A percentile compares a stretch with the other conserved stretches of the same genome.
Conservation (phyloP, 2,113 vertebrate species). For the Vulpes ferrilata region DNA sequence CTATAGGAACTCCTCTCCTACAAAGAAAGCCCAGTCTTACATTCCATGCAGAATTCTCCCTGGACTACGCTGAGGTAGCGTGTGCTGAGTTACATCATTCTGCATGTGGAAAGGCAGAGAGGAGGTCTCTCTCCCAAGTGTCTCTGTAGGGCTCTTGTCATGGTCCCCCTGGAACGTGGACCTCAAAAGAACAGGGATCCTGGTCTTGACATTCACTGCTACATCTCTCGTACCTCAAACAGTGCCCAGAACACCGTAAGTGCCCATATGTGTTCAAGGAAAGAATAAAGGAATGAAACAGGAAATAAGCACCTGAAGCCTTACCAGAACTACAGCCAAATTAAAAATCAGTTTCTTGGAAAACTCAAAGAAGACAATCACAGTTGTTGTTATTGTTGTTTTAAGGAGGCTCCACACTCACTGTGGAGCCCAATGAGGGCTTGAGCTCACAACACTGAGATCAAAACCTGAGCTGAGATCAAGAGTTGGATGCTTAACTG, state of each 20-base stretch:
- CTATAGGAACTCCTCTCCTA: background rate
- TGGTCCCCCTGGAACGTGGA: background rate
- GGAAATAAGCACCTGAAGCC: background rate
- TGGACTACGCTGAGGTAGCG: fast-evolving
- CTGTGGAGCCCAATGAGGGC: background rate
- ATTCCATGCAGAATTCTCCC: background rate
- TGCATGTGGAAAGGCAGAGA: background rate
- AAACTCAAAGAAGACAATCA: background rate
- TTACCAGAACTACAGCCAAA: background rate
- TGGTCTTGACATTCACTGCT: background rate
- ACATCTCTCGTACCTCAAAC: background rate
- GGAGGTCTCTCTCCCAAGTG: background rate
- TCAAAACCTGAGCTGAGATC: background rate
- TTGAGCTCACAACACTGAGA: background rate
- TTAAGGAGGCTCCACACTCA: background rate
- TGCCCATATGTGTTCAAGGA: background rate
- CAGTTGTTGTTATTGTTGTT: background rate
- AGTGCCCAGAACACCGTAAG: background rate
- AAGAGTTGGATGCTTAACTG: background rate
- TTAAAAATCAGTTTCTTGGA: background rate
- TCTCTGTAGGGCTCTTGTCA: background rate
- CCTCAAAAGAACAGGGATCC: background rate
- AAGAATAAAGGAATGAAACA: background rate
- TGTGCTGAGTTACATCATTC: fast-evolving
- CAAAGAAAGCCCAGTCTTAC: background rate